Evolutionary conservation across 2,797 vertebrate genomes (phyloP), one percentile per base, ranked within the genome.

Genomic region (Salmo trutta): DNA sequence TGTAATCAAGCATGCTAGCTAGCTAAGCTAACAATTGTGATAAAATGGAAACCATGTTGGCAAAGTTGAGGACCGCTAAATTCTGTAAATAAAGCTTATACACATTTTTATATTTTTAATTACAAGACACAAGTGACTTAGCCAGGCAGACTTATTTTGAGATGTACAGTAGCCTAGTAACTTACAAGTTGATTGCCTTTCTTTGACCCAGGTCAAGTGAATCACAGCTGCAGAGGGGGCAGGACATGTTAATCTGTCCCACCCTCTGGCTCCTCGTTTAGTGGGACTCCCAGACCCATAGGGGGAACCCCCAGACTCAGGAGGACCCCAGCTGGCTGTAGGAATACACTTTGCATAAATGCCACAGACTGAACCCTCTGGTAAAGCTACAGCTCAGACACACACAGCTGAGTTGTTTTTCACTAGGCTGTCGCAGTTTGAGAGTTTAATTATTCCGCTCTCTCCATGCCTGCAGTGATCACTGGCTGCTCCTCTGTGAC

Each of bases 401-500:
- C 6, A 68, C n/a, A 33, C 29, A 41, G 2, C 33, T 14, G 21
- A 53, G 24, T 66, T 67, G 15, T 77, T 59, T 70, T 76, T 17
- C n/a, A n/a, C 66, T n/a, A 5, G 56, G 10, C 36, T 75, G 36
- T 41, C 31, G 5, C 52, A 12, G 19, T 78, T 56, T 69, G 21
- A 67, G 27, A n/a, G 65, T 59, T 4, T 5, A 68, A 68, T 62
- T 56, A 8, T 19, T n/a, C 33, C 41, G 17, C 24, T 41, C 53
- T 41, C 1, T 74, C 10, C 68, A 19, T 75, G 79, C 73, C 80
- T 84, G 71, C 87, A 97, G 96, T 79, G 85, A 95, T 96, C n/a
- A 96, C 95, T 62, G 14, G 59, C 2, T 95, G 95, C 66, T 98
- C 98, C 67, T 93, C 95, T 65, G 90, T 85, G 24, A 95, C 96